These are phyloP conservation scores for Misgurnus mizolepis DNA, from an alignment of 2,113 vertebrate genomes.

Conservation along the genomic window DNA sequence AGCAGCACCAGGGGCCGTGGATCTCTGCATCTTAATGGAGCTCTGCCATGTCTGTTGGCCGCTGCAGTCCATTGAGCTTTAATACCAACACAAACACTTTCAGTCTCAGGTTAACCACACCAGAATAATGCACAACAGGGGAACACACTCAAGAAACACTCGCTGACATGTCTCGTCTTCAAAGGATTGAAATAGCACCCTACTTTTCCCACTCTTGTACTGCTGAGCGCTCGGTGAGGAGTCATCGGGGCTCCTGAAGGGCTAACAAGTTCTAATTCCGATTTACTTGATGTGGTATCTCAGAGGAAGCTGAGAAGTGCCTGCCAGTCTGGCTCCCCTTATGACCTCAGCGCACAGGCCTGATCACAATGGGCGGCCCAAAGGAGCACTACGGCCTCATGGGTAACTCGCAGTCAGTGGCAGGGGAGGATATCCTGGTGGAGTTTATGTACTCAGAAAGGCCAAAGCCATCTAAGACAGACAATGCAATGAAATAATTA, in stretches of 20 bases:
- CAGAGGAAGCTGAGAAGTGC: constrained; percentile 77
- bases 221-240: constrained; percentile 36
- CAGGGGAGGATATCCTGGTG: constrained; percentile 76
- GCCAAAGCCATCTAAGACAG: constrained; percentile 62
- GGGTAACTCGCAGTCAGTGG: constrained; percentile 62
- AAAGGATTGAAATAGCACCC: constrained; percentile 46
- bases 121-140: constrained; percentile 53
- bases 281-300: constrained; percentile 81
- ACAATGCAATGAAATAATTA: constrained; percentile 30
- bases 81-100: constrained; percentile 62
- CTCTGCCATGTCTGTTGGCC: constrained; percentile 57
- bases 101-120: constrained; percentile 65
- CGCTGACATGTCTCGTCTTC: constrained; percentile 40
- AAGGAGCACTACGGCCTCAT: constrained; percentile 62
- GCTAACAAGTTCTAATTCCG: constrained; percentile 72
- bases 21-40: constrained; percentile 68
- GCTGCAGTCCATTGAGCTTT: constrained; percentile 52
- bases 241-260: constrained; percentile 72
- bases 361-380: constrained; percentile 75
- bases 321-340: constrained; percentile 79
- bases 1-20: constrained; percentile 59
- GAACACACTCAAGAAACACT: constrained; percentile 33
- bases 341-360: constrained; percentile 72
- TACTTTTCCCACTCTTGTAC: constrained; percentile 43
- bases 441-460: constrained; percentile 63